A percentile compares a stretch with the other conserved stretches of the same genome.
Evolutionary conservation across 2,888 invertebrate species (phyloP).

Genomic region (Euspilapteryx auroguttella): DNA sequence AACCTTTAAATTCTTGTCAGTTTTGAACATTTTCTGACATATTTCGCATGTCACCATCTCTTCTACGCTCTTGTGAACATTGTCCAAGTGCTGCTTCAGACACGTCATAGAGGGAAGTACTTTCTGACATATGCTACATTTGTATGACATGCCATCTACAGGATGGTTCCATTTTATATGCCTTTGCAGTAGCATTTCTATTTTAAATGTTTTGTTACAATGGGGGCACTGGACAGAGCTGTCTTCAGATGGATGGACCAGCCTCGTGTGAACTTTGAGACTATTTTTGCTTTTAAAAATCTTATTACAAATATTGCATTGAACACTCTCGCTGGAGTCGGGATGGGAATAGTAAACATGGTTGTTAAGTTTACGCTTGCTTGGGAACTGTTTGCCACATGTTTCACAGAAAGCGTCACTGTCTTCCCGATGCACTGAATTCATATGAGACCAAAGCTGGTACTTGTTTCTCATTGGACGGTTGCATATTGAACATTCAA

Average conservation of each 20-base stretch:
- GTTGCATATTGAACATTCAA: conserved; percentile 15
- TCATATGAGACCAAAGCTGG: conserved; percentile 15
- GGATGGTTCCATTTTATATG: conserved; percentile 21
- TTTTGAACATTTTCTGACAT: conserved; percentile 11
- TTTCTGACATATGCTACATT: conserved; percentile 16
- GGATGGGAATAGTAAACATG: conserved; percentile 20
- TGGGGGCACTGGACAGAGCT: conserved; percentile 12
- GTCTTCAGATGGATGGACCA: conserved; percentile 14
- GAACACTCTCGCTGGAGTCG: conserved; percentile 12
- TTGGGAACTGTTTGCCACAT: conserved; percentile 16
- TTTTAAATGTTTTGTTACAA: conserved; percentile 17
- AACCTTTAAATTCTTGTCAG: conserved; percentile 7
- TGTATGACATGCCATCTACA: conserved; percentile 14
- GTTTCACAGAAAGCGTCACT: conserved; percentile 12
- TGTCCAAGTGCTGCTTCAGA: conserved; percentile 14
- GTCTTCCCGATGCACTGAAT: conserved; percentile 14
- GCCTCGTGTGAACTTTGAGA: conserved; percentile 17
- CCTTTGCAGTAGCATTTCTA: conserved; percentile 15
- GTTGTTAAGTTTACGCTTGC: conserved; percentile 16
- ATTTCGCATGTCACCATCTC: conserved; percentile 7
- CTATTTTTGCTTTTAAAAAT: conserved; percentile 16
- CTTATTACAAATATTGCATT: conserved; percentile 16
- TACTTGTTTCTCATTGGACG: conserved; percentile 15
- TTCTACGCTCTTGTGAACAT: conserved; percentile 12
- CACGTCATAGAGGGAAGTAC: conserved; percentile 12